Evolutionary conservation across 2,113 vertebrate species (phyloP).

Genomic region (Cololabis saira): DNA sequence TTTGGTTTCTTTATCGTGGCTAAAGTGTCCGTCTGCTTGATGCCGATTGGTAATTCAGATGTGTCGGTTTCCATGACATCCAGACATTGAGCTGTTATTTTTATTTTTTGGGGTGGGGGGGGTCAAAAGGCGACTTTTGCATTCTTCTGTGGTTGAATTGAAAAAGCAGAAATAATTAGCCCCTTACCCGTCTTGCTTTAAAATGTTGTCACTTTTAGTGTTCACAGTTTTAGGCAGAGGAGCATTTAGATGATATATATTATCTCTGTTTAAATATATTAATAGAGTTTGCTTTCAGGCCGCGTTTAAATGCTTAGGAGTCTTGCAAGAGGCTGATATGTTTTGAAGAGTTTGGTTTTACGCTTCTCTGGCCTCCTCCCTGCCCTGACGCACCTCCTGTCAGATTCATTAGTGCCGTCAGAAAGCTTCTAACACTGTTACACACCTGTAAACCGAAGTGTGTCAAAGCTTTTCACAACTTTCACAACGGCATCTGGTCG

Average conservation of each 20-base stretch:
- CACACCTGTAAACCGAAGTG: slow-evolving; percentile 71
- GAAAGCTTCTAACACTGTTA: slow-evolving; percentile 60
- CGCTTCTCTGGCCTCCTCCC: neutral
- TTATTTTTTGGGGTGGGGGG: too few species aligned
- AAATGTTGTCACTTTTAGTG: slow-evolving; percentile 4
- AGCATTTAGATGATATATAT: neutral
- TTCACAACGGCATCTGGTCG: slow-evolving; percentile 22
- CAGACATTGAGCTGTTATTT: too few species aligned
- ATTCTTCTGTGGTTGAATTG: too few species aligned
- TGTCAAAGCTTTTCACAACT: slow-evolving; percentile 79
- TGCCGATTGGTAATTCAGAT: too few species aligned
- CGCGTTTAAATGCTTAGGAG: neutral
- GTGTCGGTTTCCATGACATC: too few species aligned
- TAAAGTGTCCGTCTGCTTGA: too few species aligned
- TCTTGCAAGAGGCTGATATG: neutral
- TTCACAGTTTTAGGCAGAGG: slow-evolving; percentile 46
- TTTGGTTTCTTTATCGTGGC: too few species aligned
- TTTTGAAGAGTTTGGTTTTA: slow-evolving; percentile 6
- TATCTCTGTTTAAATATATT: slow-evolving; percentile 22
- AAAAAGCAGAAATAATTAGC: too few species aligned
- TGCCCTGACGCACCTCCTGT: slow-evolving; percentile 16
- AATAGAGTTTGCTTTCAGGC: slow-evolving; percentile 3
- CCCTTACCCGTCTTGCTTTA: slow-evolving; percentile 6
- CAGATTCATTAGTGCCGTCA: slow-evolving; percentile 58
- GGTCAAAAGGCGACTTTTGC: too few species aligned